These are phyloP conservation scores for Eristalis arbustorum DNA, from an alignment of 2,888 invertebrate genomes.

Conservation along the genomic window DNA sequence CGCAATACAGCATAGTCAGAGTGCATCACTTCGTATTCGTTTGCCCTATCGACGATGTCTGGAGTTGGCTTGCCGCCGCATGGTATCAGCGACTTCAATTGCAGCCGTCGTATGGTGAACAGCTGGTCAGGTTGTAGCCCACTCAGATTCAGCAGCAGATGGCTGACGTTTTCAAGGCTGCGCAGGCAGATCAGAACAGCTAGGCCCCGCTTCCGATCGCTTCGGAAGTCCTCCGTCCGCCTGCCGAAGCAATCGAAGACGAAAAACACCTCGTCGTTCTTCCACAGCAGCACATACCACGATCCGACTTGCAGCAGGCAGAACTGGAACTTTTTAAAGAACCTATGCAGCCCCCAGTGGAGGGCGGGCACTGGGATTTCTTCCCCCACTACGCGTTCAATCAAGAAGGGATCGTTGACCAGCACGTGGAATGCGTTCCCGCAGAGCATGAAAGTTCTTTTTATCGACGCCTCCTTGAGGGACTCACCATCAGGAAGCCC, in stretches of 20 bases:
- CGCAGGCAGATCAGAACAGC: conserved; percentile 75
- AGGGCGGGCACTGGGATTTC: conserved; percentile 58
- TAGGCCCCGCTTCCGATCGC: conserved; percentile 72
- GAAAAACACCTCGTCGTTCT: conserved; percentile 74
- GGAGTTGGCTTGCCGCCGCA: conserved; percentile 73
- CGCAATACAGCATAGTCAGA: conserved; percentile 76
- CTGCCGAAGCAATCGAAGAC: conserved; percentile 77
- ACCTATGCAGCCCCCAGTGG: conserved; percentile 72
- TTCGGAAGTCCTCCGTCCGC: conserved; percentile 70
- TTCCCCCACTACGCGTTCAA: conserved; percentile 60
- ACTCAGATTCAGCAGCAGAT: conserved; percentile 75
- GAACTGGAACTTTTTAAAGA: conserved; percentile 73
- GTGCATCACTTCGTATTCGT: conserved; percentile 75
- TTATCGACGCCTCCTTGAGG: conserved; percentile 73
- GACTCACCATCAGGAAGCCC: conserved; percentile 51
- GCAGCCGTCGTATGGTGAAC: conserved; percentile 75
- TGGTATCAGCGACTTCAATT: conserved; percentile 74
- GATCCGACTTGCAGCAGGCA: conserved; percentile 72
- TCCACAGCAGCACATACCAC: conserved; percentile 78
- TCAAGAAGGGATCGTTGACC: conserved; percentile 70
- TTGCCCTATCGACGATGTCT: conserved; percentile 74
- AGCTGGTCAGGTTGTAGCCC: conserved; percentile 70
- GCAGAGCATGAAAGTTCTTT: conserved; percentile 74
- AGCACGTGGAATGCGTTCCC: conserved; percentile 75
- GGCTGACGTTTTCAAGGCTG: conserved; percentile 74